Evolutionary conservation across 2,113 vertebrate genomes (phyloP).

Genomic region (Perca flavescens): DNA sequence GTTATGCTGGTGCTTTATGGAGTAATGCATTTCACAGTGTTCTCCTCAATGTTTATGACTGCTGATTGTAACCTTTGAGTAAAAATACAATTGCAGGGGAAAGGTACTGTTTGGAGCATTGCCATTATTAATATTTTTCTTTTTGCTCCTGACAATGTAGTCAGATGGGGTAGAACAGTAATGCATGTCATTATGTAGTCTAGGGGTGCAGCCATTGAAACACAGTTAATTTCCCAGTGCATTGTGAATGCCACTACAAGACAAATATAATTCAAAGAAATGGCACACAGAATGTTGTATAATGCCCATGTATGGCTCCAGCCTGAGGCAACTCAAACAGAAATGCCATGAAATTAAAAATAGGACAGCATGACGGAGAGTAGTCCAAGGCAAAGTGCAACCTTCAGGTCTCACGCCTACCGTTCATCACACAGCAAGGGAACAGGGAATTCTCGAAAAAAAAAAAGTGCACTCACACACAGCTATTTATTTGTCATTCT

Average conservation of each 20-base stretch:
- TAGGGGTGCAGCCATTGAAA: slow-evolving; percentile 81
- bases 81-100: slow-evolving; percentile 74
- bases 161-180: slow-evolving; percentile 73
- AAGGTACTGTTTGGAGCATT: slow-evolving; percentile 69
- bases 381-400: slow-evolving; percentile 79
- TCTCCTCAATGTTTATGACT: slow-evolving; percentile 67
- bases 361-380: slow-evolving; percentile 84
- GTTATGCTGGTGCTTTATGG: slow-evolving; percentile 61
- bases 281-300: slow-evolving; percentile 78
- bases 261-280: slow-evolving; percentile 85
- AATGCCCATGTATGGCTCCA: slow-evolving; percentile 77
- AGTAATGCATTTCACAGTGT: slow-evolving; percentile 74
- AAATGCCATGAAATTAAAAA: slow-evolving; percentile 87
- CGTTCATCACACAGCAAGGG: slow-evolving; percentile 72
- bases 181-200: slow-evolving; percentile 83
- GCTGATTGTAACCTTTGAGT: slow-evolving; percentile 83
- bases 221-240: slow-evolving; percentile 84
- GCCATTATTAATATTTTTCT: slow-evolving; percentile 54
- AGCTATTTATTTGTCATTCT: slow-evolving; percentile 74
- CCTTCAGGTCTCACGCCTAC: slow-evolving; percentile 74
- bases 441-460: slow-evolving; percentile 61
- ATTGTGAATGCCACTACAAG: slow-evolving; percentile 83
- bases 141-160: slow-evolving; percentile 67
- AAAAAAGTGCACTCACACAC: slow-evolving; percentile 55
- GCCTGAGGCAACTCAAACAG: slow-evolving; percentile 78